Evolutionary conservation across 2,113 vertebrate species (phyloP), one percentile per base, ranked within the genome.

Genomic region (Gasterosteus nipponicus): DNA sequence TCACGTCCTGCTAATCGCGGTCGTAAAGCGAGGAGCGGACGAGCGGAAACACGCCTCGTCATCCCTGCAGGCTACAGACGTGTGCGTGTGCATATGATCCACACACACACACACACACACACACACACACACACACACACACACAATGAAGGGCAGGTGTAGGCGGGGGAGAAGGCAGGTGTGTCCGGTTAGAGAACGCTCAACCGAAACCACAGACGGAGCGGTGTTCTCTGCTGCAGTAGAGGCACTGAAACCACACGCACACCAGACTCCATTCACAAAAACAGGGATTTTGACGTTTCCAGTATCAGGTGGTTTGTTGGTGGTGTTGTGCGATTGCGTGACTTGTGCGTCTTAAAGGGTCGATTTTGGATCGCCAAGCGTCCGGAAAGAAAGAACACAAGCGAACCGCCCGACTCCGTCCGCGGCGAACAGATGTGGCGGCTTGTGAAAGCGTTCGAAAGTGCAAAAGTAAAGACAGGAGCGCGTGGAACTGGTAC

Each of bases 101-200:
- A 49, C 15, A 51, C 53, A n/a, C 44, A 65, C 39, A 46, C 65
- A 39, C 49, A 53, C 63, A 57, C 38, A 70, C n/a, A 29, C 41
- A 38, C 54, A 53, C 42, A 38, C 67, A 68, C 67, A 29, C 66
- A 65, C 58, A 47, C 69, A 46, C 59, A 67, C 31, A 51, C 73
- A 59, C 58, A 57, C 46, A 14, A 10, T 33, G 10, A 38, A 22
- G 9, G 80, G 62, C 84, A 84, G 80, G 74, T 77, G 60, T 8
- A 16, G 68, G 22, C 82, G 14, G 0, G 39, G 58, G 31, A 56
- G 42, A 9, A 46, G 62, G 54, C 73, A 83, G 86, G 89, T 80
- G 86, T 88, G 86, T 77, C 73, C 0, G 35, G 26, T 49, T 65
- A 1, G 86, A 69, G 86, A 89, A 86, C 83, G 80, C 70, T 83